Evolutionary conservation across 2,113 vertebrate genomes (phyloP).

Genomic region (human (Homo sapiens)): DNA sequence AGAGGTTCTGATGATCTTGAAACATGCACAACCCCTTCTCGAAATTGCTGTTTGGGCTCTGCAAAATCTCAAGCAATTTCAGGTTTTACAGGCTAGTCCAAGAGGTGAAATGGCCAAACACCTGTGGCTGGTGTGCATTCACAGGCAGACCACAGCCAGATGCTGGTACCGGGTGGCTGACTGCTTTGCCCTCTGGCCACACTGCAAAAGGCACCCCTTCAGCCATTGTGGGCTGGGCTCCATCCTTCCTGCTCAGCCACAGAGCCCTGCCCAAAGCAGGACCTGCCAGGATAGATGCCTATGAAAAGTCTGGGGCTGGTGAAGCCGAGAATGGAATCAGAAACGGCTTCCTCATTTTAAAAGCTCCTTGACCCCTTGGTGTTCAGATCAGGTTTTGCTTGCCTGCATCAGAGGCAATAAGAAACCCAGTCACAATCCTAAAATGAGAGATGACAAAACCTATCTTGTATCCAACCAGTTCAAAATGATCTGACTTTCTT

Average conservation of each 20-base stretch:
- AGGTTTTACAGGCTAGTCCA: background rate
- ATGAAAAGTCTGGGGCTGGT: background rate
- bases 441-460: slow-evolving; percentile 8
- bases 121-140: background rate
- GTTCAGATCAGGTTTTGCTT: background rate
- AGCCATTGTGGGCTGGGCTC: background rate
- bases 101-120: background rate
- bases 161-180: background rate
- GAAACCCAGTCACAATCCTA: slow-evolving; percentile 8
- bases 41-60: background rate
- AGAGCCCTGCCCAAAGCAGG: background rate
- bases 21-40: background rate
- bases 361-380: background rate
- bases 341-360: background rate
- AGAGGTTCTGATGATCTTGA: background rate
- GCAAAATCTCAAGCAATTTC: slow-evolving; percentile 12
- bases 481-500: slow-evolving; percentile 42
- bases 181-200: background rate
- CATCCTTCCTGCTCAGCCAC: background rate
- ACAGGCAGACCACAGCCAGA: background rate
- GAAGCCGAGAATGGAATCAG: background rate
- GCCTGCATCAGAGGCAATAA: background rate
- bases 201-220: background rate
- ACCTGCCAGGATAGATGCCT: background rate
- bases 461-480: background rate